Evolutionary conservation across 2,888 invertebrate genomes (phyloP), one percentile per base, ranked within the genome.

Genomic region (Hyppa rectilinea): DNA sequence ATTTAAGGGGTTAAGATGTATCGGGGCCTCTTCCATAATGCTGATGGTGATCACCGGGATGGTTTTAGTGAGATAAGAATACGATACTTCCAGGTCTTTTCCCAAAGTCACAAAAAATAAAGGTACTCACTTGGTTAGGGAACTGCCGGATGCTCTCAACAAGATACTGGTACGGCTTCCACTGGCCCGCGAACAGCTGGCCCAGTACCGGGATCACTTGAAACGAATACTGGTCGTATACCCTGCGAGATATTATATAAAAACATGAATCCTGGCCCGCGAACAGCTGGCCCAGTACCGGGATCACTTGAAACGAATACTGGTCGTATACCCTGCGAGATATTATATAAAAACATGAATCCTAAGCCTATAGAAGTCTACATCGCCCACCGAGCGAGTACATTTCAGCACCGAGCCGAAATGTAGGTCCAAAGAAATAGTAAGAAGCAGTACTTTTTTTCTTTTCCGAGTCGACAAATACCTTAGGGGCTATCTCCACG

Each of bases 131-230:
- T 97, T 99, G 99, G 85, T 97, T 97, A 0, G 99, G 99, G 94
- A 99, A 99, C 91, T 98, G 97, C 47, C 99, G 96, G 84, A 99
- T 99, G 94, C 99, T 99, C 94, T 99, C 99, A 0, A 99, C 99
- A 52, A 99, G 96, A 94, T 99, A 99, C 93, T 99, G 98, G 96
- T 99, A 99, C 0, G 99, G 98, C 76, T 98, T 97, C 98, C 99
- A 99, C 94, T 99, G 98, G 4, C 98, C 98, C 6, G 98, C 98
- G 47, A 99, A 96, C 50, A 99, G 94, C 91, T 99, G 98, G 0
- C 99, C 99, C 96, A 99, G 96, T 2, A 98, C 98, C 10, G 99
- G 99, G 88, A 99, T 99, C 77, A 99, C 97, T 97, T 99, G 98
- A 94, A 99, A 99, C 38, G 99, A 99, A 95, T 99, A 99, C 88